Conservation (phyloP, 1,140 invertebrate species). For the Cecropterus lyciades region DNA sequence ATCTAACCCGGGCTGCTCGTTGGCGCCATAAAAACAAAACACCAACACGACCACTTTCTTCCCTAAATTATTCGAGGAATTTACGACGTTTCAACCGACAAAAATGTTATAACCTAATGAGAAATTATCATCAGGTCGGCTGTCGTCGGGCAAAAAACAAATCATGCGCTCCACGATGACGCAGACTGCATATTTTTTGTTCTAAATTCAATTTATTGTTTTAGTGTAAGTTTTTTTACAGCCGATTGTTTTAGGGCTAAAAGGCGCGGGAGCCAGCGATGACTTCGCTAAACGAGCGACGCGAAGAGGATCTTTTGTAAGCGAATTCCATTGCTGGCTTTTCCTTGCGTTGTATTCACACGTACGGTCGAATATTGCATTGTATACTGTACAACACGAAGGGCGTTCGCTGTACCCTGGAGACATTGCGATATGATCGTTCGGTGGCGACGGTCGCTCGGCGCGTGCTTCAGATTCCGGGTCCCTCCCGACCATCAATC, state of each 20-base stretch:
- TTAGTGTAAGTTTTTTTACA: constrained; percentile 67
- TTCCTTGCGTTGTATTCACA: constrained; percentile 42
- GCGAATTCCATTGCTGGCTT: constrained; percentile 52
- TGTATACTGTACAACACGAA: constrained; percentile 52
- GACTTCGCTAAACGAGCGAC: constrained; percentile 57
- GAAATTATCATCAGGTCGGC: constrained; percentile 80
- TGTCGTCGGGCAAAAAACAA: constrained; percentile 66
- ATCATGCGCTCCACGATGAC: constrained; percentile 53
- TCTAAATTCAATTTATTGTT: constrained; percentile 73
- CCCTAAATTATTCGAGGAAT: constrained; percentile 82
- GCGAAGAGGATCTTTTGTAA: constrained; percentile 33
- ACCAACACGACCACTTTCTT: constrained; percentile 81
- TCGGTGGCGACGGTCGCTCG: constrained; percentile 57
- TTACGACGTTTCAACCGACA: constrained; percentile 79
- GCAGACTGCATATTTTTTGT: constrained; percentile 65
- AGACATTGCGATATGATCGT: constrained; percentile 78
- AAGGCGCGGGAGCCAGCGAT: constrained; percentile 64
- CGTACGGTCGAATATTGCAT: constrained; percentile 51
- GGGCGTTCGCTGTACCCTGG: constrained; percentile 48
- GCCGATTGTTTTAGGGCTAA: constrained; percentile 73
- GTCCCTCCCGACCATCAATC: constrained; percentile 49
- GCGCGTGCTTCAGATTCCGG: constrained; percentile 78
- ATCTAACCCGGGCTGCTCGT: constrained; percentile 76
- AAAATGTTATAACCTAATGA: constrained; percentile 83
- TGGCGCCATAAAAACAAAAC: constrained; percentile 84